Base-by-base conservation (phyloP, 2,888 invertebrate genomes). In the Incurvaria masculella region DNA sequence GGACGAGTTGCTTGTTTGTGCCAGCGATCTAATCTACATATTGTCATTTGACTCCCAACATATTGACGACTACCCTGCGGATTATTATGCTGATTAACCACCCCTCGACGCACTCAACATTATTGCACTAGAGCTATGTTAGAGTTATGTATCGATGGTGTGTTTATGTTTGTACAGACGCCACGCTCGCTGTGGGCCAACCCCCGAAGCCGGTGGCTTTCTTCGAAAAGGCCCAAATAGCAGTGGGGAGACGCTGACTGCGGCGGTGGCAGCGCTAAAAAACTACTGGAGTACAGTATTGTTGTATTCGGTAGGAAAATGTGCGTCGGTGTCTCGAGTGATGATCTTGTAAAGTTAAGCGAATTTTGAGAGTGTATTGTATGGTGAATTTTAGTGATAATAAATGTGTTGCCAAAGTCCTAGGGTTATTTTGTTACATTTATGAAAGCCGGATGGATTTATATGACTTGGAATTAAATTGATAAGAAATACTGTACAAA, bases 121-220 rank as follows among this genome's bases (percentile, higher is more conserved):
- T 26, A 27, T 45, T 27, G 11, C 18, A 14, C 17, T 33, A 14
- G 49, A 42, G 42, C 44, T 2, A 23, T 47, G 21, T 18, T 16
- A 40, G 39, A 47, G 18, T 46, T 47, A 18, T 20, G 10, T 47
- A 18, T 42, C 45, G 45, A 45, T 42, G 33, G 21, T 45, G 45
- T 42, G 21, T 39, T 23, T 16, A 20, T n/a, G 42, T 45, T 21
- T 40, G 19, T 51, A 63, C 69, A 78, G 78, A 78, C 66, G 78
- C 76, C 6, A 60, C 76, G 19, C 59, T 78, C 49, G 75, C 76
- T 11, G 63, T 78, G 39, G 78, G 78, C 1, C 71, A 72, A 55
- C 78, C 76, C 1, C 76, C 76, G n/a, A 53, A 53, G 16, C 76
- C 78, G n/a, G 55, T 78, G 5, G 70, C 71, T 44, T 70, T 73